These are phyloP conservation scores for Tiliacea aurago DNA, from an alignment of 2,888 invertebrate species.

Conservation along the genomic window DNA sequence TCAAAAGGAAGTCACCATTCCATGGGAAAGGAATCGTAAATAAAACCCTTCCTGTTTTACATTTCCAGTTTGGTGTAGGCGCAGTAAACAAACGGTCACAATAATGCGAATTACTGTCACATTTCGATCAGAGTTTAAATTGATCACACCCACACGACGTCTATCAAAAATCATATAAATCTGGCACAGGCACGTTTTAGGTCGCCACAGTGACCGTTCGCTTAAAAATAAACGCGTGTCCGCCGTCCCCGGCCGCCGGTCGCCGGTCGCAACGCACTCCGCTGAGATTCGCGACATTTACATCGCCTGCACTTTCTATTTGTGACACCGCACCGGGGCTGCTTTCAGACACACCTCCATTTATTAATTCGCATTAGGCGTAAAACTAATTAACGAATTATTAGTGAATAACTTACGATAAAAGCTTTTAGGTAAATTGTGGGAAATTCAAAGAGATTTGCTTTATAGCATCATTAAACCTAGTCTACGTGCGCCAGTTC, in stretches of 20 bases:
- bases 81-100: constrained; percentile 51
- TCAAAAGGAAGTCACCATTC: constrained; percentile 8
- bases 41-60: constrained; percentile 52
- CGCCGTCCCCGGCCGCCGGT: constrained; percentile 64
- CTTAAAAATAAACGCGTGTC: constrained; percentile 81
- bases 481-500: background rate
- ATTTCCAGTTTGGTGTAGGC: constrained; percentile 43
- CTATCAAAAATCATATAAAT: constrained; percentile 82
- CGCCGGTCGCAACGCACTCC: constrained; percentile 55
- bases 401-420: constrained; percentile 1
- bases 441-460: background rate
- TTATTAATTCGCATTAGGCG: constrained; percentile 33
- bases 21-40: constrained; percentile 44
- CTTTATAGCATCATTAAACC: background rate
- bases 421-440: constrained; percentile 25
- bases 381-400: constrained; percentile 17
- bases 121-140: constrained; percentile 68
- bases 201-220: constrained; percentile 77
- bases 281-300: constrained; percentile 82
- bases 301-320: constrained; percentile 87
- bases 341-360: constrained; percentile 56
- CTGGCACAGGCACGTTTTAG: constrained; percentile 78
- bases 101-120: constrained; percentile 59
- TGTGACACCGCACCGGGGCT: constrained; percentile 76
- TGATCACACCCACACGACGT: constrained; percentile 68